Evolutionary conservation across 1,140 invertebrate species (phyloP).

Genomic region (Lineus longissimus): DNA sequence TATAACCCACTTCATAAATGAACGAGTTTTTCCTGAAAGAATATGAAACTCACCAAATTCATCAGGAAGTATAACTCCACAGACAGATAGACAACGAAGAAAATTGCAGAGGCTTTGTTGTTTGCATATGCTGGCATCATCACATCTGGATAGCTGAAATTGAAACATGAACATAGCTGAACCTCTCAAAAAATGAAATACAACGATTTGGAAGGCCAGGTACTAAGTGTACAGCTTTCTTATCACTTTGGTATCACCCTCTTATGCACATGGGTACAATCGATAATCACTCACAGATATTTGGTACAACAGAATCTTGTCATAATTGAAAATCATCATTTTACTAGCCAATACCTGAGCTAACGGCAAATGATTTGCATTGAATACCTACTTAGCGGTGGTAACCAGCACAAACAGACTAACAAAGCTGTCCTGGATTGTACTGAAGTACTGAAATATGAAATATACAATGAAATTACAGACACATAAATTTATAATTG

Average conservation of each 20-base stretch:
- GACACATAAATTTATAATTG: not conserved
- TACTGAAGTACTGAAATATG: conserved; percentile 64
- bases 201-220: too few relatives aligned
- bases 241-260: too few relatives aligned
- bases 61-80: conserved; percentile 83
- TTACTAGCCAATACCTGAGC: too few relatives aligned
- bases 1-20: too few relatives aligned
- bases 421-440: conserved; percentile 78
- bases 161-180: conserved; percentile 19
- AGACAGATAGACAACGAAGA: conserved; percentile 81
- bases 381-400: conserved; percentile 81
- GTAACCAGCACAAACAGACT: conserved; percentile 86
- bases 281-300: too few relatives aligned
- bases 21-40: too few relatives aligned
- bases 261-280: too few relatives aligned
- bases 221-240: too few relatives aligned
- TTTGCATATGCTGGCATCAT: conserved; percentile 87
- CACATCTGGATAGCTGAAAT: conserved; percentile 80
- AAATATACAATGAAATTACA: conserved; percentile 8
- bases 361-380: too few relatives aligned
- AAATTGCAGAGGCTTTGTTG: conserved; percentile 76
- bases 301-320: too few relatives aligned
- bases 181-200: conserved; percentile 10
- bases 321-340: too few relatives aligned
- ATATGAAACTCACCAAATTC: conserved; percentile 71